Evolutionary conservation across 2,113 vertebrate species (phyloP), one percentile per base, ranked within the genome.

Genomic region (Eulemur macaco): DNA sequence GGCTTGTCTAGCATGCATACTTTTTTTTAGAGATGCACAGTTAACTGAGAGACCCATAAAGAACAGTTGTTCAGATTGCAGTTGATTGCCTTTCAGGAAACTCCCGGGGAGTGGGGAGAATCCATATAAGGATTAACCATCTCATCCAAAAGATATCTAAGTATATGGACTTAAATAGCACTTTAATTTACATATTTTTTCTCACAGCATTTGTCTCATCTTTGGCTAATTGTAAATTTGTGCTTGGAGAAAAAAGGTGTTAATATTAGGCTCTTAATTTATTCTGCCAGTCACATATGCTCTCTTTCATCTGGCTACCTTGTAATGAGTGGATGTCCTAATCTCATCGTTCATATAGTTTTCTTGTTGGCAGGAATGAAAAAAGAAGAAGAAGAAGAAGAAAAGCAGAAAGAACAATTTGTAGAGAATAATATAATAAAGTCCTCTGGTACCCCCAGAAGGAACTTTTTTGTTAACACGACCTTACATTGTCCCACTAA

Each of bases 191-290:
- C 27, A 69, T 58, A 45, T 73, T 71, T 78, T 85, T 85, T 87
- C 29, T 63, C 13, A 58, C 39, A 29, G 8, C 27, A 56, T 66
- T 97, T 95, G 31, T 52, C 77, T 69, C 0, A 1, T 94, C 84
- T 97, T 89, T 81, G 39, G 74, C 54, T 90, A 82, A 77, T 78
- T 83, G 8, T 86, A 92, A 89, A 90, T 86, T 63, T 63, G 77
- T 92, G 1, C n/a, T 96, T 58, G 1, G 14, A 69, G 7, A 76
- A 71, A 95, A 90, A n/a, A n/a, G 69, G 39, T 85, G 50, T 60
- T 34, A 94, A 97, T 98, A 97, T 93, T 90, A 94, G 82, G 68
- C 74, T 63, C 39, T 89, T 95, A 96, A 98, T 97, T 98, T 97
- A 92, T 96, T 90, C 86, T 97, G 78, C 60, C 60, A 89, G 45